A percentile compares a stretch with the other conserved stretches of the same genome.
phyloP scores from a whole-genome alignment of 1,140 invertebrate species.

The Dysdera silvatica region DNA sequence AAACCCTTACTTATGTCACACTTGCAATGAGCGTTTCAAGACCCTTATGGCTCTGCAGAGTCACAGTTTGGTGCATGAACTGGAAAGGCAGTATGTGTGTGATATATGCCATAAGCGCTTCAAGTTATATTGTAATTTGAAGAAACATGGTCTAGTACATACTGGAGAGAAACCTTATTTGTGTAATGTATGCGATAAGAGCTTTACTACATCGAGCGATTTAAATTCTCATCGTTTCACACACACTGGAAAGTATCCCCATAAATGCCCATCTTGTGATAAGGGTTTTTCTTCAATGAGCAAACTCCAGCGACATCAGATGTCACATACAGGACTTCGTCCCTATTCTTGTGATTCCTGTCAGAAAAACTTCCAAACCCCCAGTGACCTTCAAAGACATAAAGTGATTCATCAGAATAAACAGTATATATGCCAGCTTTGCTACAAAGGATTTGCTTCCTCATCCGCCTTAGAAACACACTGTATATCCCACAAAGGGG shows the following conservation, averaged over 20 bases:
- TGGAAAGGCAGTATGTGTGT: slow-evolving; percentile 3
- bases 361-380: neutral
- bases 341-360: neutral
- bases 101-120: neutral
- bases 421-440: neutral
- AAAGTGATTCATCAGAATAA: neutral
- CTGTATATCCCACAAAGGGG: neutral
- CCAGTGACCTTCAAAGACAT: neutral
- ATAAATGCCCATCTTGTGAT: slow-evolving; percentile 67
- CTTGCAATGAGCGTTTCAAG: neutral
- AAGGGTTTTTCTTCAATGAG: slow-evolving; percentile 28
- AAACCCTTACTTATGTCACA: no score
- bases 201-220: no score
- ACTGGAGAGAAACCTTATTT: slow-evolving; percentile 24
- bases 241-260: slow-evolving; percentile 91
- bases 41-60: neutral
- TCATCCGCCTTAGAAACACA: neutral
- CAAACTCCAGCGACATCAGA: neutral
- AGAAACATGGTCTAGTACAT: slow-evolving; percentile 27
- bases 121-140: slow-evolving; percentile 2
- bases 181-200: slow-evolving; percentile 17
- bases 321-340: neutral
- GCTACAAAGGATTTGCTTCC: neutral
- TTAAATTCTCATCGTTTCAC: no score
- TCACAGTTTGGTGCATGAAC: neutral